Evolutionary conservation across 2,888 invertebrate genomes (phyloP).

Genomic region (Colostygia pectinataria): DNA sequence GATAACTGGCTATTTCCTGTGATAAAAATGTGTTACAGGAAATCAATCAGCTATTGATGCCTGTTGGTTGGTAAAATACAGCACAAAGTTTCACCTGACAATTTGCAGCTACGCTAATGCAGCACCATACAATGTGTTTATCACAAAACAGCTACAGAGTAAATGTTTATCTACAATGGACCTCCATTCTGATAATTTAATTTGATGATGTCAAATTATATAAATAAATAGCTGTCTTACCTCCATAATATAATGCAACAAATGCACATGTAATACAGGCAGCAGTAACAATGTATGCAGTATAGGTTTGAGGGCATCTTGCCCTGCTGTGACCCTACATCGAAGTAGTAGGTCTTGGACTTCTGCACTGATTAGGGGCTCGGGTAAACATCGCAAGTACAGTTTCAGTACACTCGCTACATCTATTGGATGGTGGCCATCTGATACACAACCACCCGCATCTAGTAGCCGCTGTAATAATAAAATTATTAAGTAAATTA

Average conservation of each 20-base stretch:
- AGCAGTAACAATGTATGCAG: constrained; percentile 88
- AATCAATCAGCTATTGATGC: too few species aligned
- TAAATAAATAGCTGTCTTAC: too few species aligned
- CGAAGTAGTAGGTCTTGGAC: constrained; percentile 91
- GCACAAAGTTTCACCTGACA: too few species aligned
- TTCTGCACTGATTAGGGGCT: constrained; percentile 89
- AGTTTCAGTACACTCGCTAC: constrained; percentile 93
- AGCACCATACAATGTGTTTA: too few species aligned
- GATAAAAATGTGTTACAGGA: too few species aligned
- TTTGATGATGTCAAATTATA: too few species aligned
- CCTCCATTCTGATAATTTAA: too few species aligned
- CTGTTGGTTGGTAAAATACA: too few species aligned
- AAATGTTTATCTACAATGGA: too few species aligned
- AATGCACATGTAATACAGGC: constrained; percentile 89
- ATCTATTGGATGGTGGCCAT: constrained; percentile 91
- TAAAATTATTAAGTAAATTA: background rate
- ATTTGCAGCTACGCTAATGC: too few species aligned
- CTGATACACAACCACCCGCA: constrained; percentile 86
- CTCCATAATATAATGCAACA: constrained; percentile 92
- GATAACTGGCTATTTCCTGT: too few species aligned
- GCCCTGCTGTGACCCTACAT: constrained; percentile 83
- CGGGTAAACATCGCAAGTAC: constrained; percentile 92
- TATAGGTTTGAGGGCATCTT: constrained; percentile 84
- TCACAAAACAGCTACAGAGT: too few species aligned
- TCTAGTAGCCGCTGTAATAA: constrained; percentile 85